phyloP scores from a whole-genome alignment of 2,797 vertebrate genomes.

The Paramormyrops hopkinsi region DNA sequence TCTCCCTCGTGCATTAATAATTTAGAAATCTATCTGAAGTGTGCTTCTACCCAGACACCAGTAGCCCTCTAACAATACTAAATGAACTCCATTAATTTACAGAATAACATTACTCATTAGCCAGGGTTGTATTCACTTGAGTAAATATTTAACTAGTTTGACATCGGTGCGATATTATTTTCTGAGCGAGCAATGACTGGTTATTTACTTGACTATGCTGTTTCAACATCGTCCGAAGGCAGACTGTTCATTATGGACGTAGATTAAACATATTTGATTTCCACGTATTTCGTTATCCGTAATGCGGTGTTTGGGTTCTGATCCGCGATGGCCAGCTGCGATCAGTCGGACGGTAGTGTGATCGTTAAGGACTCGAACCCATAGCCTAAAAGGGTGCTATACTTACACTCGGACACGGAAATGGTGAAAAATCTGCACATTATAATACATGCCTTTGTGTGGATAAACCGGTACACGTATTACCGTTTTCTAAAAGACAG shows the following conservation, averaged over 20 bases:
- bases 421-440: not conserved
- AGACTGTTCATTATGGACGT: not conserved
- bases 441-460: not conserved
- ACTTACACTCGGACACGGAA: not conserved
- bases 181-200: not conserved
- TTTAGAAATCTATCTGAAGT: not conserved
- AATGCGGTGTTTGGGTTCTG: not conserved
- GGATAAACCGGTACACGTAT: not conserved
- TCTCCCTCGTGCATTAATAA: not conserved
- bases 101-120: not conserved
- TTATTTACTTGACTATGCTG: not conserved
- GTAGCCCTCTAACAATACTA: not conserved
- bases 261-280: not conserved
- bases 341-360: not conserved
- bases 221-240: not conserved
- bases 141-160: slow-evolving; percentile 13
- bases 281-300: not conserved
- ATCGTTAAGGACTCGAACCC: not conserved
- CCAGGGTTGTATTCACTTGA: slow-evolving; percentile 2
- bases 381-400: not conserved
- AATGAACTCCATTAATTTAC: not conserved
- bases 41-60: not conserved
- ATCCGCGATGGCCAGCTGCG: not conserved
- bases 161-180: not conserved
- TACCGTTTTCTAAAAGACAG: not conserved